These are phyloP conservation scores for Tinea trinotella DNA, from an alignment of 2,888 invertebrate genomes.

Conservation along the genomic window DNA sequence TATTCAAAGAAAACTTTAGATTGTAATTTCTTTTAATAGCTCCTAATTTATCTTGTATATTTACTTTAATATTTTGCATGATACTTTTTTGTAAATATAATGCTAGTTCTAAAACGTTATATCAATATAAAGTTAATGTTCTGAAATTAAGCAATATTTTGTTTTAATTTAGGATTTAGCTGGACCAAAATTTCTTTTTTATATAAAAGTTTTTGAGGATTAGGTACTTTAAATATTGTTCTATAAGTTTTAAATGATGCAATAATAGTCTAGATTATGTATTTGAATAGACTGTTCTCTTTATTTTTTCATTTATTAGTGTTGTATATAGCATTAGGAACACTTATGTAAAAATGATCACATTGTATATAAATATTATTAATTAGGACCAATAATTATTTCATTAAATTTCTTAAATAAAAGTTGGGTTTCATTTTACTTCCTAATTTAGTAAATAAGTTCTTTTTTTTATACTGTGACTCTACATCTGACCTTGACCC, in stretches of 20 bases:
- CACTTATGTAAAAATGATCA: constrained; percentile 50
- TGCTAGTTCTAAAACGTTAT: not conserved
- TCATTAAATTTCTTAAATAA: constrained; percentile 68
- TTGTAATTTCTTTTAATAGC: not conserved
- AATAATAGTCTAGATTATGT: constrained; percentile 44
- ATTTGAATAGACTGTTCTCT: constrained; percentile 15
- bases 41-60: constrained; percentile 2
- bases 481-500: too few species aligned
- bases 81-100: not conserved
- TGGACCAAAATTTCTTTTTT: constrained; percentile 69
- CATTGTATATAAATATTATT: constrained; percentile 67
- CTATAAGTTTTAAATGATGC: constrained; percentile 55
- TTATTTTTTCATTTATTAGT: constrained; percentile 15
- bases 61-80: constrained; percentile 14
- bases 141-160: constrained; percentile 43
- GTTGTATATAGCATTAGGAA: constrained; percentile 9
- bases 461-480: too few species aligned
- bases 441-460: too few species aligned
- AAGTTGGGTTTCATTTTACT: too few species aligned
- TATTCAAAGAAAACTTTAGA: not conserved
- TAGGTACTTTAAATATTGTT: constrained; percentile 38
- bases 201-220: constrained; percentile 42
- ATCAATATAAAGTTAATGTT: not conserved
- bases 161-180: constrained; percentile 64
- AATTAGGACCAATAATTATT: constrained; percentile 61